Conservation (phyloP, 2,113 vertebrate genomes). For the Microtus pennsylvanicus region DNA sequence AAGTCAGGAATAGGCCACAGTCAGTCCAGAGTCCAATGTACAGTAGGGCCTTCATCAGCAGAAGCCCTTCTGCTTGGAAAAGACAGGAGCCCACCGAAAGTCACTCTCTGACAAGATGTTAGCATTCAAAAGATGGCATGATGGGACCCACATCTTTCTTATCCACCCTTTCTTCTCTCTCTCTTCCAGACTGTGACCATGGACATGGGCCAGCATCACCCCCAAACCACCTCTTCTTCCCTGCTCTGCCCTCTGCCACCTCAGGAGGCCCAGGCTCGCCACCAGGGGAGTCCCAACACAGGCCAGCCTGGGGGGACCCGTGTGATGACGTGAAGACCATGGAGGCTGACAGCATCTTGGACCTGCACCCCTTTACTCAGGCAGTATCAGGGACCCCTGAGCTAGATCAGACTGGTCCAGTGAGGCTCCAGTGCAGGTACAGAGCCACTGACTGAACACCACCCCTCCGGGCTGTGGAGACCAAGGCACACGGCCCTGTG, state of each 20-base stretch:
- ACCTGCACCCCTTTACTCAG: conserved; percentile 75
- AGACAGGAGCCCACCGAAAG: background rate
- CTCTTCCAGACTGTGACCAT: conserved; percentile 91
- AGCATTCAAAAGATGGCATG: background rate
- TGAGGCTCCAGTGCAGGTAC: background rate
- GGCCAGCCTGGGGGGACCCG: conserved; percentile 64
- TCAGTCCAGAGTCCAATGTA: background rate
- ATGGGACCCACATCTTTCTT: background rate
- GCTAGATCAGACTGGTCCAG: background rate
- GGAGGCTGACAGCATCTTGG: conserved; percentile 75
- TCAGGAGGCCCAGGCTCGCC: conserved; percentile 76
- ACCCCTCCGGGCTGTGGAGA: background rate
- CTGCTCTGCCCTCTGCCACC: conserved; percentile 79
- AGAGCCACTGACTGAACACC: background rate
- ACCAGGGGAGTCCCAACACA: background rate
- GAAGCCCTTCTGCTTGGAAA: background rate
- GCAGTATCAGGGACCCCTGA: conserved; percentile 55
- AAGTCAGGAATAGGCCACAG: background rate
- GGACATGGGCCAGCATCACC: conserved; percentile 83
- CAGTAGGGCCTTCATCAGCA: background rate
- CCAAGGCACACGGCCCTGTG: fast-evolving
- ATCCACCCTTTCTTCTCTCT: conserved; percentile 75
- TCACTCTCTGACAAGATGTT: background rate
- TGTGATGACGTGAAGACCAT: background rate
- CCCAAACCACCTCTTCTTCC: conserved; percentile 84